Conservation (phyloP, 2,888 invertebrate genomes). For the Vesta saturnalis region DNA sequence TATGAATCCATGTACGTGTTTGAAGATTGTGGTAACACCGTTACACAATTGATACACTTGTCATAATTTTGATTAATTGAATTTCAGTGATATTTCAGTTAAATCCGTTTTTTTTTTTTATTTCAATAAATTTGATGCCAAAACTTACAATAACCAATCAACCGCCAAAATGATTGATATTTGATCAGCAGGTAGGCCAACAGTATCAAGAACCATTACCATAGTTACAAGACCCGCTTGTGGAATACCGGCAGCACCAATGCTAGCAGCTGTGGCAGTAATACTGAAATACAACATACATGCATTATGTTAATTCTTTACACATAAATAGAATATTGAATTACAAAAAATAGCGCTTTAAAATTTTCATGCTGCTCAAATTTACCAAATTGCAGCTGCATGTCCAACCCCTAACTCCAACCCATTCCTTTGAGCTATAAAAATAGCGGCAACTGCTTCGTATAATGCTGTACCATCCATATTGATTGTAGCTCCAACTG, state of each 20-base stretch:
- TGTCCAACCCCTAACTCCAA: constrained; percentile 86
- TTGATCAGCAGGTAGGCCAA: constrained; percentile 89
- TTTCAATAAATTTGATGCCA: too few relatives aligned
- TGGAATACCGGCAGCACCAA: constrained; percentile 97
- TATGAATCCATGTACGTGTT: too few relatives aligned
- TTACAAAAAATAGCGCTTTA: not conserved
- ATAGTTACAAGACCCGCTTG: constrained; percentile 96
- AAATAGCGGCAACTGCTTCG: constrained; percentile 97
- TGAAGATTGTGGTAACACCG: too few relatives aligned
- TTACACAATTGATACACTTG: not conserved
- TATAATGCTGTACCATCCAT: constrained; percentile 98
- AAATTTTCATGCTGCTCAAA: constrained; percentile 5
- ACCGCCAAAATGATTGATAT: constrained; percentile 91
- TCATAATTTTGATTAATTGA: not conserved
- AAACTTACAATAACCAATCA: constrained; percentile 93
- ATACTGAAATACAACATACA: constrained; percentile 52
- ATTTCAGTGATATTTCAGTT: too few relatives aligned
- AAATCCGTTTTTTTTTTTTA: not conserved
- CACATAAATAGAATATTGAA: not conserved
- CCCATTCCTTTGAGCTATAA: constrained; percentile 92
- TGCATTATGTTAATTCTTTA: not conserved
- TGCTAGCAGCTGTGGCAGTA: constrained; percentile 95
- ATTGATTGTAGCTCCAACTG: constrained; percentile 97
- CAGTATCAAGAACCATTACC: constrained; percentile 94
- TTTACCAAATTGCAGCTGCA: constrained; percentile 90